These are phyloP conservation scores for Lithophane leautieri DNA, from an alignment of 2,888 invertebrate genomes.

Conservation along the genomic window DNA sequence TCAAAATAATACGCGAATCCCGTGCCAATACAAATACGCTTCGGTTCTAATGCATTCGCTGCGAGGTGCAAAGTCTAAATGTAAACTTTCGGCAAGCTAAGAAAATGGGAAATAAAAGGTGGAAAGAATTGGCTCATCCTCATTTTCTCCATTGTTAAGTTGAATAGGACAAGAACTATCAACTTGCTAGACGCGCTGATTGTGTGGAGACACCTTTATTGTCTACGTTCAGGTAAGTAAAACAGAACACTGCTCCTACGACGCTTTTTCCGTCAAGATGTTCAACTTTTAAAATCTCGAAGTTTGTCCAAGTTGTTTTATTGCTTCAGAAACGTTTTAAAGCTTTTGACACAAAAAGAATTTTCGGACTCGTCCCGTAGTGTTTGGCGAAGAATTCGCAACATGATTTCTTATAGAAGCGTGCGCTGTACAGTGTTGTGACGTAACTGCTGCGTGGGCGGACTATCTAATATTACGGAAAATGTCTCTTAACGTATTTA, in stretches of 20 bases:
- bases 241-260: slow-evolving; percentile 83
- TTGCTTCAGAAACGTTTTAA: slow-evolving; percentile 73
- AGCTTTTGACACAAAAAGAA: slow-evolving; percentile 73
- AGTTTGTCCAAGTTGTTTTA: slow-evolving; percentile 78
- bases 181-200: slow-evolving; percentile 86
- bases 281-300: slow-evolving; percentile 84
- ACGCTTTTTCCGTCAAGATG: slow-evolving; percentile 83
- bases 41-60: slow-evolving; percentile 84
- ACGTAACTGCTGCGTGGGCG: slow-evolving; percentile 45
- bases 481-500: slow-evolving; percentile 68
- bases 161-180: slow-evolving; percentile 88
- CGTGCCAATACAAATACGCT: slow-evolving; percentile 86
- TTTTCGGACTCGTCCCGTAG: slow-evolving; percentile 66
- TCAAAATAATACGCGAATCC: slow-evolving; percentile 77
- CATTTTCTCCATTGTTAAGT: slow-evolving; percentile 89
- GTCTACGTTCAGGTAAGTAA: slow-evolving; percentile 88
- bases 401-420: slow-evolving; percentile 63
- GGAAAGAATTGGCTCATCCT: slow-evolving; percentile 87
- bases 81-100: slow-evolving; percentile 86
- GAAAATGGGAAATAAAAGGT: slow-evolving; percentile 86
- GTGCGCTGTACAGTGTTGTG: slow-evolving; percentile 52
- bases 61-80: slow-evolving; percentile 82
- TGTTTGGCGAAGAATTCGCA: slow-evolving; percentile 55
- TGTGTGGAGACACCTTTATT: slow-evolving; percentile 88
- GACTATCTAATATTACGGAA: slow-evolving; percentile 59